Base-by-base conservation (phyloP, 2,888 invertebrate genomes). In the Epicampocera succincta region DNA sequence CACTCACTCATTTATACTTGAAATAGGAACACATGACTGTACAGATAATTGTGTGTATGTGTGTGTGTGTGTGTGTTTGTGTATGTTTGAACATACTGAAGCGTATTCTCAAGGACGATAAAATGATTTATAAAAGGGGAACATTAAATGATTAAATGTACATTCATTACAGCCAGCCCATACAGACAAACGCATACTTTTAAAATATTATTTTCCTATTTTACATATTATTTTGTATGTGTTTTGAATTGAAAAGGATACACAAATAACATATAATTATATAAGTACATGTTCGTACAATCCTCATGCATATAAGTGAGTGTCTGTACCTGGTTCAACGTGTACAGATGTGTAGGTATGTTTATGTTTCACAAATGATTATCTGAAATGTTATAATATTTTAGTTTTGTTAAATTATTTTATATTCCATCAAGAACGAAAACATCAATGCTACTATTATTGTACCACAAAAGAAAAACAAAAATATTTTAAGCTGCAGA, bases 111-210 rank as follows among this genome's bases (percentile, higher is more conserved):
- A 76, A 76, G 75, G 75, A 68, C 52, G 38, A 68, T 11, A 46
- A 3, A 38, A 17, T 68, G 66, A 60, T 68, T 75, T 75, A 21
- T 60, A 33, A 52, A 76, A 60, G 29, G 44, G 44, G 44, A 60
- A 61, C 75, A 76, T 76, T 68, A 68, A 52, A 68, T 76, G 68
- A 76, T 52, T 76, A 60, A 76, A 76, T 60, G 46, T 65, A 73
- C 40, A 63, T 38, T 29, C 29, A 61, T 48, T 44, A 38, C 19
- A 50, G 11, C 44, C 44, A 56, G 19, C 6, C 21, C 25, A 54
- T 17, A 17, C 44, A 29, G 1, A 15, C 0, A 1, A 4, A 17
- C 2, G 13, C 21, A 13, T 5, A 29, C 25, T 15, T 40, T 9
- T 13, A 13, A 6, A 5, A 42, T 21, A 12, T 21, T 5, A 38